Evolutionary conservation across 2,888 invertebrate genomes (phyloP).

Genomic region (Dryadula phaetusa): DNA sequence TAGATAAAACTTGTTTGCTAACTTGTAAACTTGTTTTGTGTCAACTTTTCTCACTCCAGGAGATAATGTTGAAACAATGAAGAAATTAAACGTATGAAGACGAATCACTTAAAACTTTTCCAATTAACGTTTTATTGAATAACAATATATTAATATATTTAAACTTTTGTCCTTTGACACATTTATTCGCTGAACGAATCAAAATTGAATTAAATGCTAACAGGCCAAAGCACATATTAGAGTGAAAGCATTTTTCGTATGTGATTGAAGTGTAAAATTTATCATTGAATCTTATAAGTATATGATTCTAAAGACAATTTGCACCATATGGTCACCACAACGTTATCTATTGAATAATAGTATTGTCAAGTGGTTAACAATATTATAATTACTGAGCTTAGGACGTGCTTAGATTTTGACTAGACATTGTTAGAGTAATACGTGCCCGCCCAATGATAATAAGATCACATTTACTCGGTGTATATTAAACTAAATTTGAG

Average conservation of each 20-base stretch:
- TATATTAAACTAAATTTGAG: conserved; percentile 5
- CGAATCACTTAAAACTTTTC: conserved; percentile 6
- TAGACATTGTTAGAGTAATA: conserved; percentile 19
- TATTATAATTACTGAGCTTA: conserved; percentile 52
- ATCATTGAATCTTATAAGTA: conserved; percentile 1
- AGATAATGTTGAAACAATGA: conserved; percentile 13
- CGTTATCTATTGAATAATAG: conserved; percentile 47
- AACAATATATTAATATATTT: background rate
- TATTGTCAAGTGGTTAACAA: conserved; percentile 50
- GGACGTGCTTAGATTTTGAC: conserved; percentile 51
- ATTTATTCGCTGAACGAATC: background rate
- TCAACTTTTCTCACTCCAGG: conserved; percentile 41
- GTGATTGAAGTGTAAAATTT: background rate
- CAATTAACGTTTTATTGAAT: background rate
- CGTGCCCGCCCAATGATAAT: conserved; percentile 16
- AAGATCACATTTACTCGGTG: conserved; percentile 2
- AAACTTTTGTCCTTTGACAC: background rate
- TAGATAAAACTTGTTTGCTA: conserved; percentile 48
- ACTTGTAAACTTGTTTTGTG: conserved; percentile 51
- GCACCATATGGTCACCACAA: conserved; percentile 33
- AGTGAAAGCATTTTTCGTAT: background rate
- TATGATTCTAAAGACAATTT: conserved; percentile 34
- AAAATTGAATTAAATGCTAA: background rate
- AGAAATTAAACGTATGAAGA: background rate
- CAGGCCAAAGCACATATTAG: background rate